Conservation (phyloP, 2,888 invertebrate species). For the Agonum fuliginosum region DNA sequence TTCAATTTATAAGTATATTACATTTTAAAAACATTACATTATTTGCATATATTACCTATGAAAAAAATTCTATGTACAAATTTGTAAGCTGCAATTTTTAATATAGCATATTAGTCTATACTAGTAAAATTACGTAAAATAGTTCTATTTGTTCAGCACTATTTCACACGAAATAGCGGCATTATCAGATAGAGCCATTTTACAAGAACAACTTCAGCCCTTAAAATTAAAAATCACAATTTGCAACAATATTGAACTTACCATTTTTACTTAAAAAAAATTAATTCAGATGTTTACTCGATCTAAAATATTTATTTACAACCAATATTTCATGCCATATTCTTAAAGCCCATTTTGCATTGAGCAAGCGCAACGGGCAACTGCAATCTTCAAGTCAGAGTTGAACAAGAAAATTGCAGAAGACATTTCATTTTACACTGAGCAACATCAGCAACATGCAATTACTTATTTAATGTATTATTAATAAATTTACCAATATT, state of each 20-base stretch:
- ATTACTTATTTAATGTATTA: too few species aligned
- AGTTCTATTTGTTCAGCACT: neutral
- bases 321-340: too few species aligned
- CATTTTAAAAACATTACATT: constrained; percentile 5
- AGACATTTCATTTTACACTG: too few species aligned
- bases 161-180: neutral
- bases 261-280: too few species aligned
- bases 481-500: too few species aligned
- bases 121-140: neutral
- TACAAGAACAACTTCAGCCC: neutral
- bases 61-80: constrained; percentile 1
- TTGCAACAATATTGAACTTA: neutral
- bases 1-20: neutral
- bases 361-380: too few species aligned
- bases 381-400: too few species aligned
- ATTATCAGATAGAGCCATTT: neutral
- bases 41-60: neutral
- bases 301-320: too few species aligned
- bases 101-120: neutral
- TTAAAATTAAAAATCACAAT: neutral
- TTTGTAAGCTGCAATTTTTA: neutral
- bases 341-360: too few species aligned
- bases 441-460: too few species aligned
- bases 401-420: too few species aligned
- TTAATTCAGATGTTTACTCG: too few species aligned